Conservation (phyloP, 2,888 invertebrate genomes). For the Lucinisca nassula region DNA sequence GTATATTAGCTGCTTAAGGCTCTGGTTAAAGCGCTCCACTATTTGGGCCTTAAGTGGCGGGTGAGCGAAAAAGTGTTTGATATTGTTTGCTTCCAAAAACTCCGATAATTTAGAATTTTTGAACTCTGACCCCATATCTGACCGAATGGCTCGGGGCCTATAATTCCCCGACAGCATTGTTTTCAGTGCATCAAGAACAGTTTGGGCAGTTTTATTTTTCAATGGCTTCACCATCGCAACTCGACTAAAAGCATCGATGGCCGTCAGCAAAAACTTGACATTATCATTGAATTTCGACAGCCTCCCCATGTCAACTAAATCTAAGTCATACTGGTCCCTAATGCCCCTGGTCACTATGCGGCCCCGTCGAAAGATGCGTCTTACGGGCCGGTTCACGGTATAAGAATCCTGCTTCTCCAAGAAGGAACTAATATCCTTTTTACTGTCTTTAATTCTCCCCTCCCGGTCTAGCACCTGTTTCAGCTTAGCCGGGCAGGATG, state of each 20-base stretch:
- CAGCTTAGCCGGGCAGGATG: background rate
- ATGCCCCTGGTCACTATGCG: background rate
- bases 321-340: background rate
- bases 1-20: slow-evolving; percentile 7
- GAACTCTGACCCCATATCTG: background rate
- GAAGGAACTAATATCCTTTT: background rate
- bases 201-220: background rate
- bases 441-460: background rate
- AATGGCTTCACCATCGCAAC: slow-evolving; percentile 5
- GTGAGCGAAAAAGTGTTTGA: slow-evolving; percentile 9
- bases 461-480: background rate
- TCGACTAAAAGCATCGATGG: background rate
- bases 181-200: background rate
- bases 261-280: slow-evolving; percentile 3
- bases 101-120: background rate
- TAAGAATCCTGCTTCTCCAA: slow-evolving; percentile 17
- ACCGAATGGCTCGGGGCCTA: background rate
- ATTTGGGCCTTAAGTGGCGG: slow-evolving; percentile 1
- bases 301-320: slow-evolving; percentile 14
- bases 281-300: background rate
- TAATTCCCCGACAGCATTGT: background rate
- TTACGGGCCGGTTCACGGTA: background rate
- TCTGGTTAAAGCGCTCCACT: slow-evolving; percentile 5
- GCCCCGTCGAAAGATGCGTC: background rate
- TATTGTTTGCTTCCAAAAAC: background rate